Conservation (phyloP, 2,113 vertebrate genomes). For the Arizona elegans region DNA sequence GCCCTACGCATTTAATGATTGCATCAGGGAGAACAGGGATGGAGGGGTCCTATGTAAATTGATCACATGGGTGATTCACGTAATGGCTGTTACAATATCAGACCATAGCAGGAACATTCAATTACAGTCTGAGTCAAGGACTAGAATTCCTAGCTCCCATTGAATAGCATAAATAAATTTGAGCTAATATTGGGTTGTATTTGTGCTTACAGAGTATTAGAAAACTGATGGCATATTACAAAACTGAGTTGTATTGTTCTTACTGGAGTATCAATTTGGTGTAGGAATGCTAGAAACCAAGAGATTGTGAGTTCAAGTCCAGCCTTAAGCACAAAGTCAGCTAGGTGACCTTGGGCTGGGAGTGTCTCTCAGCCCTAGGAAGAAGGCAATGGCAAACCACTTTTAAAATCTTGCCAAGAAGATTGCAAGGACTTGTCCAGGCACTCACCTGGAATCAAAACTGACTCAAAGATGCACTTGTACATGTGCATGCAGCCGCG, state of each 20-base stretch:
- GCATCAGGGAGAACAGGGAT: too few species aligned
- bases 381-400: neutral
- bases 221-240: neutral
- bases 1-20: too few species aligned
- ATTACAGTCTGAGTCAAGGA: too few species aligned
- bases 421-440: neutral
- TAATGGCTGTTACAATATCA: too few species aligned
- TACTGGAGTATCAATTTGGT: neutral
- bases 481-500: neutral
- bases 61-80: too few species aligned
- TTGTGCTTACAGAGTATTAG: neutral
- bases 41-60: too few species aligned
- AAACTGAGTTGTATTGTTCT: neutral
- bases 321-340: neutral
- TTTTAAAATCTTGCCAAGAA: neutral
- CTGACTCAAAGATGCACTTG: neutral
- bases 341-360: neutral
- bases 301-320: too few species aligned
- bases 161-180: neutral
- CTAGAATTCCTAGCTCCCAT: neutral
- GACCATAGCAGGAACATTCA: too few species aligned
- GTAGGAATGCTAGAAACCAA: neutral
- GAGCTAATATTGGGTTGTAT: neutral
- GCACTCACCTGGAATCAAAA: neutral
- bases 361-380: neutral